Percentiles rank a stretch among this genome's conserved stretches.
Evolutionary conservation across 2,113 vertebrate species (phyloP).

Genomic region (Puntigrus tetrazona): DNA sequence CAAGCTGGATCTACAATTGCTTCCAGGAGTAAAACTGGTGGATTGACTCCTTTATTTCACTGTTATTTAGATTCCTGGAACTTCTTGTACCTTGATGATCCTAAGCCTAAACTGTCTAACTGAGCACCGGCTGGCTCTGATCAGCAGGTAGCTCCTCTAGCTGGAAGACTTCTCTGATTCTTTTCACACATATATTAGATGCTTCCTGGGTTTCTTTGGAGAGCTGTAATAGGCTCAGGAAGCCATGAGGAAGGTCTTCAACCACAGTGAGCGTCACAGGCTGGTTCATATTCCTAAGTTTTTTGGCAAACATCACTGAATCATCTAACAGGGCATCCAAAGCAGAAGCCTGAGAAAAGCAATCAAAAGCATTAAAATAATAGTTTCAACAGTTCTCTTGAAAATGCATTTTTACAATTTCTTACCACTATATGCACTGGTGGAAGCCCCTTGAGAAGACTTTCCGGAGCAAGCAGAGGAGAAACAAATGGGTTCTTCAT

Average conservation of each 20-base stretch:
- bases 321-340: slow-evolving; percentile 90
- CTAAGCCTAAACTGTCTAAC: slow-evolving; percentile 11
- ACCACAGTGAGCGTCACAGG: slow-evolving; percentile 81
- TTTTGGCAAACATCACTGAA: slow-evolving; percentile 87
- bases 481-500: slow-evolving; percentile 84
- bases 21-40: not conserved
- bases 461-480: slow-evolving; percentile 74
- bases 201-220: slow-evolving; percentile 82
- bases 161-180: slow-evolving; percentile 77
- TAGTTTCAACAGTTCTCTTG: not conserved
- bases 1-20: not conserved
- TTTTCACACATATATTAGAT: slow-evolving; percentile 70
- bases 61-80: not conserved
- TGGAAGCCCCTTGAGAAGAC: slow-evolving; percentile 71
- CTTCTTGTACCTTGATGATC: not conserved
- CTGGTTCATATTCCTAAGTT: slow-evolving; percentile 77
- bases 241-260: slow-evolving; percentile 88
- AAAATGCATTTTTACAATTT: not conserved
- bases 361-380: not conserved
- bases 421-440: slow-evolving; percentile 79
- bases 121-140: slow-evolving; percentile 30
- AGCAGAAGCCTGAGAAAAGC: slow-evolving; percentile 79
- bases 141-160: not conserved
- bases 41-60: not conserved
- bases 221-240: slow-evolving; percentile 82